Evolutionary conservation across 2,888 invertebrate genomes (phyloP), one percentile per base, ranked within the genome.

Genomic region (Cecidostiba fungosa): DNA sequence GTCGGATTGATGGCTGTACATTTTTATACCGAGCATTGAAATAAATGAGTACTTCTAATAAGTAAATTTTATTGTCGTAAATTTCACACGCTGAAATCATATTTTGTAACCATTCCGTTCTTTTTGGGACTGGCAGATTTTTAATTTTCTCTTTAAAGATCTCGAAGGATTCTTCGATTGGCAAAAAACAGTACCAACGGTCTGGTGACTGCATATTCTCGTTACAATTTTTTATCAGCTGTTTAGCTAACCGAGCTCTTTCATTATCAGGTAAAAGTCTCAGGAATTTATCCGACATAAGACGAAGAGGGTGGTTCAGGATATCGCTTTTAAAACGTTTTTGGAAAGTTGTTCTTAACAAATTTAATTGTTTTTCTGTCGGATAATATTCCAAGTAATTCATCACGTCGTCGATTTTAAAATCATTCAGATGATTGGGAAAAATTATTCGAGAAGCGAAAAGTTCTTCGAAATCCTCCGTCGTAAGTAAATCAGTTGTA

Each of bases 1-100:
- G 1, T 16, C 66, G 43, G 3, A 91, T 39, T 32, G 43, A 69
- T 0, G 19, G 0, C 1, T 78, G 83, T 59, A 92, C 92, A 78
- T 93, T 93, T 77, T 85, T 90, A 80, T 92, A 91, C 14, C 90
- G 88, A 4, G 85, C 85, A 0, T 82, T 84, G 5, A 91, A 81
- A 73, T 91, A 92, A 36, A 79, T 86, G 23, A 93, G 47, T 0
- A 89, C 88, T 1, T 89, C 84, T 1, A 89, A 72, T 1, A 93
- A 84, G 5, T 89, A 88, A 0, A 87, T 82, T 0, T 89, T 54
- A 78, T 92, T 90, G 23, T 90, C 77, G 81, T 93, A 92, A 19
- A 92, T 86, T 29, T 87, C 89, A 77, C 92, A 93, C 26, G 87
- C 88, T 59, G 87, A 89, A 5, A 93, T 88, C 89, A 93, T 89